Conservation (phyloP, 2,888 invertebrate genomes). For the Rhagophthalmus giganteus region DNA sequence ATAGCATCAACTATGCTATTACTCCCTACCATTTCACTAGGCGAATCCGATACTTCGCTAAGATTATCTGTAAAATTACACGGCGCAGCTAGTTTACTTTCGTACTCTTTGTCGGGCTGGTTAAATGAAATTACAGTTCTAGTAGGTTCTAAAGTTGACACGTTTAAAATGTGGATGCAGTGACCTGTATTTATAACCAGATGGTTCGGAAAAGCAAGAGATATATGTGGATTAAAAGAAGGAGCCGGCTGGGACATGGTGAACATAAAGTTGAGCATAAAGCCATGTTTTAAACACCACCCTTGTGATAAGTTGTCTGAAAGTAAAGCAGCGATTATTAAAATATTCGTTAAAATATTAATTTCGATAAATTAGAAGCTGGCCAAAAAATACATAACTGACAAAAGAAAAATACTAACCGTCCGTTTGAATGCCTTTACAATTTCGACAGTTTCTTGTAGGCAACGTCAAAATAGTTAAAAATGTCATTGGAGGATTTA, state of each 20-base stretch:
- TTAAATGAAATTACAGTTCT: slow-evolving; percentile 34
- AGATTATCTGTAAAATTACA: slow-evolving; percentile 46
- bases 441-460: slow-evolving; percentile 64
- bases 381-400: too few species aligned
- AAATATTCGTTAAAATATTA: too few species aligned
- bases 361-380: too few species aligned
- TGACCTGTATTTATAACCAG: slow-evolving; percentile 55
- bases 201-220: slow-evolving; percentile 53
- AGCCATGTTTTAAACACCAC: slow-evolving; percentile 82
- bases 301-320: slow-evolving; percentile 44
- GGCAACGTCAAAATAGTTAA: slow-evolving; percentile 71
- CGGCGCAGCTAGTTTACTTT: slow-evolving; percentile 35
- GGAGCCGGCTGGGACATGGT: slow-evolving; percentile 83
- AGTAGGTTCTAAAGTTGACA: slow-evolving; percentile 47
- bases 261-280: slow-evolving; percentile 90
- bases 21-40: slow-evolving; percentile 49
- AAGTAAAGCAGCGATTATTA: slow-evolving; percentile 3
- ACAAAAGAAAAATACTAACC: slow-evolving; percentile 45
- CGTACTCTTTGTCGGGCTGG: slow-evolving; percentile 44
- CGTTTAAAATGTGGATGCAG: slow-evolving; percentile 54
- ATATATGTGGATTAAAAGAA: slow-evolving; percentile 51
- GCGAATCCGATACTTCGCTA: slow-evolving; percentile 52
- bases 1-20: slow-evolving; percentile 54
- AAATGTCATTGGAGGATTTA: slow-evolving; percentile 60
- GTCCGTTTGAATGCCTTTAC: slow-evolving; percentile 40